Base-by-base conservation (phyloP, 2,797 vertebrate genomes). In the Cryptoprocta ferox region DNA sequence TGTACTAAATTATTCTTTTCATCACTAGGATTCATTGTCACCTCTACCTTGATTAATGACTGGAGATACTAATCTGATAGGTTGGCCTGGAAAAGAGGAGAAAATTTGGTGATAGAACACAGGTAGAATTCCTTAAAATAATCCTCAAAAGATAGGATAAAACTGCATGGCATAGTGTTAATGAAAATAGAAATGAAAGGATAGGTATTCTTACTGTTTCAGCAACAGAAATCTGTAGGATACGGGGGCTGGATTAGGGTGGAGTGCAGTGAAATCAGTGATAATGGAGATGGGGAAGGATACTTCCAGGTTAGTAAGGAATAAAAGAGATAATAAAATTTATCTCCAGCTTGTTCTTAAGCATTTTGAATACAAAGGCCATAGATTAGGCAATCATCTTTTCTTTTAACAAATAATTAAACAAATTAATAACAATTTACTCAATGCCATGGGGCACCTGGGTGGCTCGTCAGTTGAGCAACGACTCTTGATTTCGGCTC, bases 331-430 rank as follows among this genome's bases (percentile, higher is more conserved):
- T 6, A 59, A 50, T 26, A 66, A 42, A 85, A 82, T 32, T 10
- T 65, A 12, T 39, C 87, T 86, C 26, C 10, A 53, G 8, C 0
- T 80, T 91, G 15, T 68, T 92, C 83, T 68, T 65, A 83, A 84
- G 39, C 8, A 59, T 79, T 81, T 82, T 28, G 19, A 85, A 4
- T 32, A 83, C 15, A 95, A 80, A 2, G 24, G 0, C 3, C 5
- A 78, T 35, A 15, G 15, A 14, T 83, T 68, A 56, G 12, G 88
- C 2, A 10, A 66, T 76, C 2, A 32, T 68, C 75, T 65, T 2
- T 80, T n/a, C 26, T 94, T 94, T 37, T 6, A 78, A 56, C 32
- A 95, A 61, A 81, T 92, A 84, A 48, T 92, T 70, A 48, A 93
- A 59, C 6, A 81, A 42, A 83, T 91, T 28, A 37, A 14, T 48